Conservation (phyloP, 2,113 vertebrate species). For the Glaucidium brasilianum region DNA sequence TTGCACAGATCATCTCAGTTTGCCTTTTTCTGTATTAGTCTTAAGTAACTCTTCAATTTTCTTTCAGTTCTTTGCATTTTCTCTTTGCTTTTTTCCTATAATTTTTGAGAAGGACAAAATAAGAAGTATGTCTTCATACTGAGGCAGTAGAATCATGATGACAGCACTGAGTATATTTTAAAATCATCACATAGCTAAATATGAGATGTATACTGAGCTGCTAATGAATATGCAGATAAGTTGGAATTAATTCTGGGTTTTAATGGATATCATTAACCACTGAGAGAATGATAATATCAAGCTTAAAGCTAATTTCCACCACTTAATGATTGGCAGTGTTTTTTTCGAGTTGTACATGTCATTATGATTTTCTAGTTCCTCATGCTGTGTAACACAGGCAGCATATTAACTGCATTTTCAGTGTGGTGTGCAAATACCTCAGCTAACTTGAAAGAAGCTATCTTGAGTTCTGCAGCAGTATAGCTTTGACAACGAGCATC, state of each 20-base stretch:
- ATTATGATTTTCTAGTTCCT: background rate
- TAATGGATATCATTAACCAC: slow-evolving; percentile 2
- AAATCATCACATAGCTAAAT: background rate
- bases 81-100: accelerated
- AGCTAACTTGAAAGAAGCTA: background rate
- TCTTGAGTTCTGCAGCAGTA: background rate
- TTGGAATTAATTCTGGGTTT: slow-evolving; percentile 11
- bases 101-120: background rate
- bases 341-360: background rate
- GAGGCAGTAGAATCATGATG: background rate
- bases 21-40: background rate
- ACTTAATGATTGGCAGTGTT: background rate
- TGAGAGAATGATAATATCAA: background rate
- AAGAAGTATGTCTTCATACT: background rate
- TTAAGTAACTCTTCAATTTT: background rate
- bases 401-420: background rate
- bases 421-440: background rate
- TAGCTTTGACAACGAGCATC: background rate
- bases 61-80: background rate
- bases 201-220: background rate
- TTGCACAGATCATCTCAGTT: background rate
- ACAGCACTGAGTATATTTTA: background rate
- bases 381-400: background rate
- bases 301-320: slow-evolving; percentile 7
- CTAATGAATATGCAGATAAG: slow-evolving; percentile 22